Percentiles rank a stretch among this genome's conserved stretches.
Conservation (phyloP, 2,797 vertebrate species). For the Pseudotriccus pelzelni region DNA sequence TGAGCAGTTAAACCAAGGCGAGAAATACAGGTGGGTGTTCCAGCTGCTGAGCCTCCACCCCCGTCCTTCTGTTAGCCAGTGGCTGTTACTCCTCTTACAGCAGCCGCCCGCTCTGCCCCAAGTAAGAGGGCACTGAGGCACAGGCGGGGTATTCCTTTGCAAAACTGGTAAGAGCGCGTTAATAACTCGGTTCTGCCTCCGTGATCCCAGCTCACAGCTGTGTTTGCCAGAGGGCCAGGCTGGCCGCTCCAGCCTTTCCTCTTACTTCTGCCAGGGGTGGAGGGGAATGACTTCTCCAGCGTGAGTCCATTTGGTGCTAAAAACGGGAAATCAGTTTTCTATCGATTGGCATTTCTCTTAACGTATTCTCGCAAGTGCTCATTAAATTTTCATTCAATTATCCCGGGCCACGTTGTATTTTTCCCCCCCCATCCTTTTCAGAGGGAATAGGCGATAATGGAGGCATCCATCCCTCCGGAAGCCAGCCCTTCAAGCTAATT, state of each 20-base stretch:
- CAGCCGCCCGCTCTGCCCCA: fast-evolving
- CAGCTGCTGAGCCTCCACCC: neutral
- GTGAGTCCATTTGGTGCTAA: neutral
- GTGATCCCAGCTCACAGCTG: fast-evolving
- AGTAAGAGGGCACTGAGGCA: neutral
- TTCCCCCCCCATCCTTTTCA: neutral
- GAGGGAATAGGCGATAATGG: conserved; percentile 8
- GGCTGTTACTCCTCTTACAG: neutral
- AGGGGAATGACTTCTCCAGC: neutral
- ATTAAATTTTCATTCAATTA: conserved; percentile 70
- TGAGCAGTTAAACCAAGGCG: neutral
- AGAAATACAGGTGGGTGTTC: neutral
- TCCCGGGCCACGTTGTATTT: neutral
- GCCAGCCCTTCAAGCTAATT: neutral
- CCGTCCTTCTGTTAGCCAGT: fast-evolving
- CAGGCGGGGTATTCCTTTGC: neutral
- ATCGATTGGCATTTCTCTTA: conserved; percentile 52
- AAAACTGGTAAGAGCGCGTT: neutral
- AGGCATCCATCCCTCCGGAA: conserved; percentile 15
- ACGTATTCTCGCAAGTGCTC: conserved; percentile 60
- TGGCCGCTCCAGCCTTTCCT: neutral
- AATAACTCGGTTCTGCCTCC: neutral
- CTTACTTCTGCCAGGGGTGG: neutral
- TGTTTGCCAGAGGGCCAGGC: neutral
- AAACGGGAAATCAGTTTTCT: conserved; percentile 59